Evolutionary conservation across 2,797 vertebrate species (phyloP).

Genomic region (Acanthis flammea): DNA sequence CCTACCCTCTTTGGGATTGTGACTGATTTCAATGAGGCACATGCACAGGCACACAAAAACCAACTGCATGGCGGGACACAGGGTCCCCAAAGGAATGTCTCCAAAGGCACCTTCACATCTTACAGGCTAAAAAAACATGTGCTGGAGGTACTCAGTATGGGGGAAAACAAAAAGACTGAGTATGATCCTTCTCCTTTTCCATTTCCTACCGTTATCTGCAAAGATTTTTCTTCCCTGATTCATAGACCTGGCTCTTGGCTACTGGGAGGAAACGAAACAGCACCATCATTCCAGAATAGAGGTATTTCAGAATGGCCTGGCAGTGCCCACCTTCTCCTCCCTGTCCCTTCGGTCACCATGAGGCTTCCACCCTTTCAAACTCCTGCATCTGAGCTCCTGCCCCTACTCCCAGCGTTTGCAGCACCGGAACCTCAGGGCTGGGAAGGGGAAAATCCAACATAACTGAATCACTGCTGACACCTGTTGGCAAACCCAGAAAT

Average conservation of each 20-base stretch:
- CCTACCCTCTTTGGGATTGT: accelerated
- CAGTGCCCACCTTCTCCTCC: neutral
- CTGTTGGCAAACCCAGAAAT: neutral
- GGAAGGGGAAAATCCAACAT: neutral
- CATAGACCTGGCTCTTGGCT: neutral
- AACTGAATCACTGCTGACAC: conserved; percentile 8
- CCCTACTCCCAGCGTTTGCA: accelerated
- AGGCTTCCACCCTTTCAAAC: neutral
- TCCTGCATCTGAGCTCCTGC: neutral
- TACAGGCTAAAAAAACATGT: neutral
- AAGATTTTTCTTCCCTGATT: neutral
- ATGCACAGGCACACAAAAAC: neutral
- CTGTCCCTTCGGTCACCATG: neutral
- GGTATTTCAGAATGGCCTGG: accelerated
- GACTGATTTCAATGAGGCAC: neutral
- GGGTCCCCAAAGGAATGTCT: neutral
- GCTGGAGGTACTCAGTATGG: neutral
- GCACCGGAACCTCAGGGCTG: accelerated
- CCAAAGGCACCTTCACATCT: neutral
- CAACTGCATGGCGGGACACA: accelerated
- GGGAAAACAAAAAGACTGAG: neutral
- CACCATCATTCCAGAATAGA: accelerated
- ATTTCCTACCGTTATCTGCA: neutral
- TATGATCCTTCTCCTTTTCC: neutral
- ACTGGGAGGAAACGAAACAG: neutral